Evolutionary conservation across 2,113 vertebrate species (phyloP).

Genomic region (Peromyscus californicus): DNA sequence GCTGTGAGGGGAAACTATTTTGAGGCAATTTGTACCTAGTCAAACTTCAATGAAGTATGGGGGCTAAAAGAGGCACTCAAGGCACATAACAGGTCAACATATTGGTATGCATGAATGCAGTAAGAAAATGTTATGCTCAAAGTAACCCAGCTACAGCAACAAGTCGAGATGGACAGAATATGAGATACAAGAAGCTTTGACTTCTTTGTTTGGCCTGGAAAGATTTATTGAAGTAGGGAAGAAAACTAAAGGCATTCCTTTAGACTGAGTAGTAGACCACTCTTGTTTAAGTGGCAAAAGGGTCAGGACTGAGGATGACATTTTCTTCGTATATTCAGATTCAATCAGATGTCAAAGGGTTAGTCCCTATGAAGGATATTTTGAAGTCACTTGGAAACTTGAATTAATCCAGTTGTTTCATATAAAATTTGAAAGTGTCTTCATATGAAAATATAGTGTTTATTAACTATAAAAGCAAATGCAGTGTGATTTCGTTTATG

Average conservation of each 20-base stretch:
- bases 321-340: conserved; percentile 20
- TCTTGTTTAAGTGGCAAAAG: conserved; percentile 36
- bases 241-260: conserved; percentile 23
- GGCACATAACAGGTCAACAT: background rate
- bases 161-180: conserved; percentile 30
- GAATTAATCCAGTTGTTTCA: conserved; percentile 28
- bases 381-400: background rate
- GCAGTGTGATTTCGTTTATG: background rate
- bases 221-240: background rate
- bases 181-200: background rate
- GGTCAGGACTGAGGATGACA: background rate
- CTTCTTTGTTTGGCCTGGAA: background rate
- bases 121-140: background rate
- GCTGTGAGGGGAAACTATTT: background rate
- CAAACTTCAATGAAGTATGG: background rate
- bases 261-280: background rate
- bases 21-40: background rate
- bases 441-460: background rate
- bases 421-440: background rate
- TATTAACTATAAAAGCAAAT: conserved; percentile 36
- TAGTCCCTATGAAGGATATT: background rate
- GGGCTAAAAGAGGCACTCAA: background rate
- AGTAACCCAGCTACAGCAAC: conserved; percentile 9
- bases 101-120: background rate
- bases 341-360: background rate